Conservation (phyloP, 2,113 vertebrate genomes). For the Hylia prasina region DNA sequence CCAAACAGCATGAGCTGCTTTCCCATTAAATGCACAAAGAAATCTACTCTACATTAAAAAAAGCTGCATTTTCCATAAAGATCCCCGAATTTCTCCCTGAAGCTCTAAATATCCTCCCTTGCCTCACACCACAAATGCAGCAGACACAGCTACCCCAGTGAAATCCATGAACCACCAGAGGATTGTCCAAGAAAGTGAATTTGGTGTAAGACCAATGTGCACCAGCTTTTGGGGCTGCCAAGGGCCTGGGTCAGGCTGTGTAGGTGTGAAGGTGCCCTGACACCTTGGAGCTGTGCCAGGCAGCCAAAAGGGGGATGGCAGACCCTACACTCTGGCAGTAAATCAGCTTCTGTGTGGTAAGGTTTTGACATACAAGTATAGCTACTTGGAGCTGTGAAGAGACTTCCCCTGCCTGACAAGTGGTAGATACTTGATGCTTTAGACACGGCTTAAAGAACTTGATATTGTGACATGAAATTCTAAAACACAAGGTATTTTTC, state of each 20-base stretch:
- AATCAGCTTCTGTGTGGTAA: background rate
- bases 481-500: background rate
- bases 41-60: background rate
- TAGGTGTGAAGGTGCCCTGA: background rate
- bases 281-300: fast-evolving
- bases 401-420: background rate
- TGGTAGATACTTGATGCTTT: background rate
- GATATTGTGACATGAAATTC: background rate
- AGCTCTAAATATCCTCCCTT: background rate
- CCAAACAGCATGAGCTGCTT: background rate
- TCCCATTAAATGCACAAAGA: background rate
- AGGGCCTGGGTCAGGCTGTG: background rate
- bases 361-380: background rate
- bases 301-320: background rate
- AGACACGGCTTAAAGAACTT: background rate
- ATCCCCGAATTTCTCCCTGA: background rate
- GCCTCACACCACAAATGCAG: background rate
- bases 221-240: background rate
- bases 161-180: background rate
- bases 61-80: background rate
- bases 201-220: background rate
- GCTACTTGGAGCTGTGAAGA: background rate
- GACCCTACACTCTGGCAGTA: background rate
- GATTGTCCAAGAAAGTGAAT: background rate
- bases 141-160: background rate